These are phyloP conservation scores for Lochmaea capreae DNA, from an alignment of 2,888 invertebrate genomes.

Conservation along the genomic window DNA sequence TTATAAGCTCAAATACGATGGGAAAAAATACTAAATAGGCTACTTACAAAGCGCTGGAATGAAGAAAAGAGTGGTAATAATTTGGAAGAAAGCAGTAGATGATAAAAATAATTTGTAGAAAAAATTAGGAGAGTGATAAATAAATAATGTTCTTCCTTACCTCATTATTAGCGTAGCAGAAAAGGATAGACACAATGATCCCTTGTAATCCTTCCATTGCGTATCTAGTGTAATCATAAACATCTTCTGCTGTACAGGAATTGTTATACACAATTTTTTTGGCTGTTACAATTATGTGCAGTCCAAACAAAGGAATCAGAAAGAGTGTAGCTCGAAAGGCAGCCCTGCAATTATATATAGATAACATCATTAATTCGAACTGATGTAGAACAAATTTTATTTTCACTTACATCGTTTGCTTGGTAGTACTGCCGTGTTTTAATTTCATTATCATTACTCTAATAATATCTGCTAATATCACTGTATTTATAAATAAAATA, in stretches of 20 bases:
- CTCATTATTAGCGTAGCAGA: conserved; percentile 77
- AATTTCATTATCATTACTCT: conserved; percentile 75
- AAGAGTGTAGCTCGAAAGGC: conserved; percentile 75
- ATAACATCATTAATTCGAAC: no score
- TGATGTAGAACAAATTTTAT: no score
- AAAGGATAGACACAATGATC: conserved; percentile 72
- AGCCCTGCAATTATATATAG: conserved; percentile 64
- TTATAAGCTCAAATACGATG: no score
- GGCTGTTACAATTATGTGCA: conserved; percentile 74
- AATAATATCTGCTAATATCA: conserved; percentile 73
- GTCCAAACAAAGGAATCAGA: conserved; percentile 77
- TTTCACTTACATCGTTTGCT: conserved; percentile 59
- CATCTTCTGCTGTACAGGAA: conserved; percentile 68
- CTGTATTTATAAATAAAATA: conserved; percentile 70
- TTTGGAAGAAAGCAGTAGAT: no score
- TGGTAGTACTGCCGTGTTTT: conserved; percentile 68
- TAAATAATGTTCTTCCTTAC: conserved; percentile 46
- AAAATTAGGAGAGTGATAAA: no score
- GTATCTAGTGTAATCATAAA: conserved; percentile 72
- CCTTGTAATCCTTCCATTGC: conserved; percentile 73
- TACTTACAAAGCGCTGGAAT: no score
- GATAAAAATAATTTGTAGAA: no score
- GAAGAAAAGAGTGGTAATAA: no score
- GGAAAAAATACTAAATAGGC: no score
- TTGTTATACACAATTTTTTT: conserved; percentile 67